Base-by-base conservation (phyloP, 2,888 invertebrate species). In the Ommatoiulus sabulosus region DNA sequence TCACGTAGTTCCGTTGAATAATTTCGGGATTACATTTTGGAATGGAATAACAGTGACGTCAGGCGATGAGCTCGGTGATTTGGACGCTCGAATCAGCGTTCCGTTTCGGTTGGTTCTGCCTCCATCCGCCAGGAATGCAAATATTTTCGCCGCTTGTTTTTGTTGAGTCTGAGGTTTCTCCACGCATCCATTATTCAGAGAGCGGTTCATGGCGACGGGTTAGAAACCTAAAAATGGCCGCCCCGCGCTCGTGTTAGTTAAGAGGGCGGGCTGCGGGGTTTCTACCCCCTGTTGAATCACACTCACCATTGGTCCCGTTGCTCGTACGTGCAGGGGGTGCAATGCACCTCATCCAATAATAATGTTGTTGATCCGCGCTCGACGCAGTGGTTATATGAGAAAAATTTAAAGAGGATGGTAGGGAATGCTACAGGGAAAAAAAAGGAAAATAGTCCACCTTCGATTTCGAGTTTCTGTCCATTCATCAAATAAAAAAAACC, bases 291-390 rank as follows among this genome's bases (percentile, higher is more conserved):
- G 72, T 72, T 72, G 72, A 72, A 72, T 72, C 24, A 72, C 72
- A 72, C 24, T 72, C 72, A 8, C 72, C 72, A 72, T 72, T 72
- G 72, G 72, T 72, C 72, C 72, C 72, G 72, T 72, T 72, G 72
- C 72, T 72, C 72, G 24, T 24, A 72, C 24, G 72, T 24, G 72
- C 20, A 72, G 72, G 72, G 46, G 72, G 72, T 72, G 72, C 72
- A 72, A 72, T 72, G 72, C 72, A 72, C 72, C 72, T 72, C 20
- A 72, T 20, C 24, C 72, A 72, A 72, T 72, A 72, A 72, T 72
- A 72, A 72, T 72, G 72, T 72, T 72, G 72, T 72, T 72, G 72
- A 72, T 72, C 72, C 72, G 72, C n/a, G 24, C 20, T 7, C 8
- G 20, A 72, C 24, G 1, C 72, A 17, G 20, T 72, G 72, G 24